These are phyloP conservation scores for Sebastes schlegelii DNA, from an alignment of 2,113 vertebrate genomes.

Conservation along the genomic window DNA sequence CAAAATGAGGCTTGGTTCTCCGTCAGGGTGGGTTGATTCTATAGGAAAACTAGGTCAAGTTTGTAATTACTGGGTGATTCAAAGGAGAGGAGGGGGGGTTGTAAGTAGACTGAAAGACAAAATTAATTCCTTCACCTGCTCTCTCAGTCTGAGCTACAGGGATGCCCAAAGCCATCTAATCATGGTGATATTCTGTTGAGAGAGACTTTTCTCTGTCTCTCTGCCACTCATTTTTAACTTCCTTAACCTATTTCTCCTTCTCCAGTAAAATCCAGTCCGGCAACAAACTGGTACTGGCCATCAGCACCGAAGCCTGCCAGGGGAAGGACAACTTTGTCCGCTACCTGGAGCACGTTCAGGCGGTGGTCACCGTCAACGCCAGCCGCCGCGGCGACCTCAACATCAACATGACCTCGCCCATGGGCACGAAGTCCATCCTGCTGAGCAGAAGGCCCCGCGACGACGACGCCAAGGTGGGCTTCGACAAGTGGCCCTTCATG, in stretches of 20 bases:
- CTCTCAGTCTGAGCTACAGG: background rate
- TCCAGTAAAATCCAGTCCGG: constrained; percentile 92
- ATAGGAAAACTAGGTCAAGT: constrained; percentile 54
- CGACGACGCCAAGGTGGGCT: constrained; percentile 96
- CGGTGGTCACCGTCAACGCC: constrained; percentile 94
- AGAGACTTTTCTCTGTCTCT: too few relatives aligned
- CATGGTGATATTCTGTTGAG: too few relatives aligned
- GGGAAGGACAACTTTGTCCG: constrained; percentile 98
- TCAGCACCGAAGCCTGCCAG: constrained; percentile 91
- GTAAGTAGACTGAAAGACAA: background rate
- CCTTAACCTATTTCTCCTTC: constrained; percentile 21
- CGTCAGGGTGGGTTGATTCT: constrained; percentile 27
- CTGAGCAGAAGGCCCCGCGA: constrained; percentile 96
- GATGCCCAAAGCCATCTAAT: background rate
- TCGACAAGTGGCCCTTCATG: constrained; percentile 99
- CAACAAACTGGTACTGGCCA: constrained; percentile 90
- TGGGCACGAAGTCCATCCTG: constrained; percentile 98
- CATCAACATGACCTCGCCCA: constrained; percentile 98
- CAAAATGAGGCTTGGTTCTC: constrained; percentile 26
- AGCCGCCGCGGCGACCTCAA: constrained; percentile 95
- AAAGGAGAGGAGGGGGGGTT: background rate
- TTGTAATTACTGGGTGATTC: constrained; percentile 24
- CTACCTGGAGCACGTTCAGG: constrained; percentile 97
- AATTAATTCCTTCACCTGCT: background rate
- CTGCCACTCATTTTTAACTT: background rate